Percentiles rank a stretch among this genome's conserved stretches.
These are phyloP conservation scores for Pelvicachromis taeniatus DNA, from an alignment of 2,113 vertebrate genomes.

Conservation along the genomic window DNA sequence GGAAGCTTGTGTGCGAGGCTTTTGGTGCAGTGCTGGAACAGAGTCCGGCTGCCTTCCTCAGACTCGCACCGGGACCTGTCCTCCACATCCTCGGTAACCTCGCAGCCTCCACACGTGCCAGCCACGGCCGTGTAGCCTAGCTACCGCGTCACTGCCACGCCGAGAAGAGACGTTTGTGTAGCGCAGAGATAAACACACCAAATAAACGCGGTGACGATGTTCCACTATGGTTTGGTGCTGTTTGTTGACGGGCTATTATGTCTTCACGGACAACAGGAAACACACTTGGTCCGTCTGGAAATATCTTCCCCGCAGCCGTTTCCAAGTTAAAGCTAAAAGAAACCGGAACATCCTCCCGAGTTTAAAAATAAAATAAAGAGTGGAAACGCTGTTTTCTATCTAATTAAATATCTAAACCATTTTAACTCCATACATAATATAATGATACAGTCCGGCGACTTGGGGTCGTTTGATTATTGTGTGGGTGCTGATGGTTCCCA, in stretches of 20 bases:
- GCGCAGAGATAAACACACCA: accelerated
- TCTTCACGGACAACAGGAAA: constrained; percentile 16
- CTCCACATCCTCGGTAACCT: constrained; percentile 61
- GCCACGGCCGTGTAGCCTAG: constrained; percentile 15
- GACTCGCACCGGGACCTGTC: not conserved
- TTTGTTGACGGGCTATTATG: not conserved
- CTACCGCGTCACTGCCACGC: not conserved
- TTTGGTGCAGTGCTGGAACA: constrained; percentile 19
- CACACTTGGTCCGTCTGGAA: constrained; percentile 46
- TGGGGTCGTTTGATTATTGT: not conserved
- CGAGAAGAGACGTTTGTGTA: not conserved
- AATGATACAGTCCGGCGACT: not conserved
- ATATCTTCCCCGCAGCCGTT: constrained; percentile 37
- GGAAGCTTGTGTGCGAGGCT: not conserved
- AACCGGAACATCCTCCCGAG: not conserved
- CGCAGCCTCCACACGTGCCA: constrained; percentile 1
- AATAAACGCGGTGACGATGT: not conserved
- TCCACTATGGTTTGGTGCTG: not conserved
- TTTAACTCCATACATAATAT: not conserved
- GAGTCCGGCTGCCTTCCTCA: constrained; percentile 17
- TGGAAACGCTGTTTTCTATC: not conserved
- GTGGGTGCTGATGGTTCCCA: not conserved
- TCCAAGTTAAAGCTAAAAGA: not conserved
- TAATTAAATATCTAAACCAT: not conserved
- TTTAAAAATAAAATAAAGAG: constrained; percentile 3